A percentile compares a stretch with the other conserved stretches of the same genome.
Conservation (phyloP, 2,888 invertebrate species). For the Ischnura elegans region DNA sequence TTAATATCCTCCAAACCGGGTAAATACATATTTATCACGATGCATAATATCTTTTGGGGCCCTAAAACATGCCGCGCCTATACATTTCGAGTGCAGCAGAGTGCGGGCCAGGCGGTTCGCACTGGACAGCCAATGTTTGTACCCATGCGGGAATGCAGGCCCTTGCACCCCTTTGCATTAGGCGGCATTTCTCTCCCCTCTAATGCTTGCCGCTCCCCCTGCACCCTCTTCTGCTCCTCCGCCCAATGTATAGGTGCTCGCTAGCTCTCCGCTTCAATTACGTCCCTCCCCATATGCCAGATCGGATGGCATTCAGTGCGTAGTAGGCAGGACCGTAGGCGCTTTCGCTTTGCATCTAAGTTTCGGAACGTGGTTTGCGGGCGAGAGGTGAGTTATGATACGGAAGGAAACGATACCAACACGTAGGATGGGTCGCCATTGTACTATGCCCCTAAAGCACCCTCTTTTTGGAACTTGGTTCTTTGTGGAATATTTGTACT, state of each 20-base stretch:
- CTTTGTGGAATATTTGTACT: no score
- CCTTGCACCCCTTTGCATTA: neutral
- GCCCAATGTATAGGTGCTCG: neutral
- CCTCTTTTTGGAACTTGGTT: no score
- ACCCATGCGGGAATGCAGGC: neutral
- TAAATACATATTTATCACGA: no score
- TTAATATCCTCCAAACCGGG: no score
- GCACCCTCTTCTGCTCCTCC: neutral
- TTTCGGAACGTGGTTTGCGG: no score
- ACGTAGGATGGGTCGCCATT: neutral
- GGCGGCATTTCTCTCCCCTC: neutral
- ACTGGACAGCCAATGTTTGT: no score
- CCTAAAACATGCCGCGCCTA: neutral
- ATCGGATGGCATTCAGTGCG: neutral
- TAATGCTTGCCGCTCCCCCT: neutral
- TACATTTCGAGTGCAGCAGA: no score
- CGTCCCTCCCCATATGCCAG: neutral
- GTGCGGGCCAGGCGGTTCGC: no score
- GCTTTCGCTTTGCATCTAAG: no score
- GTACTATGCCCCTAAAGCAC: neutral
- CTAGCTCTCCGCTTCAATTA: neutral
- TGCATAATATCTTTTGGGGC: no score
- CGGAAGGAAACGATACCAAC: neutral
- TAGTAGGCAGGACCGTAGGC: no score
- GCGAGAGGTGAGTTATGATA: no score